Base-by-base conservation (phyloP, 2,113 vertebrate species). In the Rousettus leschenaultii region DNA sequence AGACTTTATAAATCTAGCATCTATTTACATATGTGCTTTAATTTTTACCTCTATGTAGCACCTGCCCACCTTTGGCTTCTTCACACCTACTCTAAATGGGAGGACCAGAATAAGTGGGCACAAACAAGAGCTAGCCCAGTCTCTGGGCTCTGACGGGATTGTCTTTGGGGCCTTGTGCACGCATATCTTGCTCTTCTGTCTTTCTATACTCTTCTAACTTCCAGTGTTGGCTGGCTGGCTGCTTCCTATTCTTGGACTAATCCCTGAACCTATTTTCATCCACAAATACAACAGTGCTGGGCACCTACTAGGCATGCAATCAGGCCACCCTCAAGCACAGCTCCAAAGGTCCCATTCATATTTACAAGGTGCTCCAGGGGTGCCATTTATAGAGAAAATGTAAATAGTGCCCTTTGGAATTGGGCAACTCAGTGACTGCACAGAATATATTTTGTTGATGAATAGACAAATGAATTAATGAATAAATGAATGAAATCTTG, bases 271-370 rank as follows among this genome's bases (percentile, higher is more conserved):
- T 75, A 2, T 19, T 38, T 48, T 53, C 19, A 57, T 8, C 1
- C 16, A 33, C 12, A 61, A 22, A 4, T 30, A 40, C 7, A 24
- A 14, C 51, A 30, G 55, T 6, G 73, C 35, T 71, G 43, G 63
- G n/a, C 22, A 55, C 28, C 18, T 1, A n/a, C 3, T 2, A 13
- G 35, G 45, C 8, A 33, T 1, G 11, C 22, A 21, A 2, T 33
- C 43, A 33, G 48, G 59, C 75, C 12, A 2, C 33, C 22, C 2
- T 33, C 26, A 33, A 2, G 38, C n/a, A 48, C 7, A 26, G 57
- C n/a, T 74, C 28, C 40, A 18, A 68, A 48, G 45, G 33, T 30
- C 45, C 73, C n/a, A 6, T 7, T 66, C 19, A 0, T 48, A 48
- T 70, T 83, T 75, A 26, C 22, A 1, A 1, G n/a, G 30, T 68